phyloP scores from a whole-genome alignment of 2,113 vertebrate genomes.

The Pseudois nayaur region DNA sequence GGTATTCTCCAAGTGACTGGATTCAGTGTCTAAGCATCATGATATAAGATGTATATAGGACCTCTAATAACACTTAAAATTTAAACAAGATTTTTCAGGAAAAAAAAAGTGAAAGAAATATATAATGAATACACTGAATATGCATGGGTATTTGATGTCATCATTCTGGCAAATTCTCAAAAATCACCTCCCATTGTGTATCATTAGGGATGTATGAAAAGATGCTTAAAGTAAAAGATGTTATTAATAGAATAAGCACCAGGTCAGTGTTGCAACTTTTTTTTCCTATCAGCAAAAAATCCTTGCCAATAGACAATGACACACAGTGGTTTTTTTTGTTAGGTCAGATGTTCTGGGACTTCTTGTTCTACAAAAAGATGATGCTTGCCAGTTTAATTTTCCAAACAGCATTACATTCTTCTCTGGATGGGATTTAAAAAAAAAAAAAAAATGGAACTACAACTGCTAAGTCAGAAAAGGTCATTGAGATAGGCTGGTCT shows the following conservation, averaged over 20 bases:
- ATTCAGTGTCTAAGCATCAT: not conserved
- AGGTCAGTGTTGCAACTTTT: constrained; percentile 2
- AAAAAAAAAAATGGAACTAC: not conserved
- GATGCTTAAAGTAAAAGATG: constrained; percentile 30
- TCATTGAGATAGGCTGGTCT: not conserved
- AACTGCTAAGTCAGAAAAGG: not conserved
- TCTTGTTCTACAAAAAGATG: constrained; percentile 54
- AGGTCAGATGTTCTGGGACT: constrained; percentile 48
- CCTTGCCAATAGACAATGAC: constrained; percentile 33
- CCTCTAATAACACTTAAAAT: not conserved
- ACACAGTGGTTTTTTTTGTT: not conserved
- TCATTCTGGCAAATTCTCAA: not conserved
- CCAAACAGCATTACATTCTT: constrained; percentile 53
- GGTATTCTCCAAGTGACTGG: not conserved
- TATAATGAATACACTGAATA: not conserved
- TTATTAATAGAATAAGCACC: constrained; percentile 5
- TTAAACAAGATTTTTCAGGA: not conserved
- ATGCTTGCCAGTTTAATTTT: constrained; percentile 36
- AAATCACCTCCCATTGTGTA: not conserved
- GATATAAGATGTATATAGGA: not conserved
- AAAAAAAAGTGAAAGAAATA: not conserved
- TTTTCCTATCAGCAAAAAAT: constrained; percentile 21
- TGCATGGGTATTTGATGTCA: not conserved
- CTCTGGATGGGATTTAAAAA: constrained; percentile 6
- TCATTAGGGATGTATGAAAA: not conserved